Conservation (phyloP, 2,797 vertebrate species). For the Picus viridis region DNA sequence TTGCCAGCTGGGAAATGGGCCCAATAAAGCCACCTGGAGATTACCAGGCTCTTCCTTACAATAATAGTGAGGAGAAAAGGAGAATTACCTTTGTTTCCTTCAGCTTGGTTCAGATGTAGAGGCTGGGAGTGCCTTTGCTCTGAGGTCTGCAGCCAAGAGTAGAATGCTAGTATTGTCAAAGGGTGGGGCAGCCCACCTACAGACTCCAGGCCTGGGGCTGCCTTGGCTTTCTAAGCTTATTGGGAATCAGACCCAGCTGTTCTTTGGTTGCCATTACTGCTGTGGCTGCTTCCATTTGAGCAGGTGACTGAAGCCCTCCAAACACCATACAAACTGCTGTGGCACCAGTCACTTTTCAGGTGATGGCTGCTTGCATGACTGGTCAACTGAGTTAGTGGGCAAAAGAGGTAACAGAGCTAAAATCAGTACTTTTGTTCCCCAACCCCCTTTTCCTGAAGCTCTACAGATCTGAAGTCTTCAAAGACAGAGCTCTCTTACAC, state of each 20-base stretch:
- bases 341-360: background rate
- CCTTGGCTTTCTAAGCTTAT: background rate
- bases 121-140: conserved; percentile 24
- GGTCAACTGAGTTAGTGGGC: accelerated
- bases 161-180: conserved; percentile 41
- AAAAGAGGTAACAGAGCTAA: background rate
- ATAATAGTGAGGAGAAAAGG: background rate
- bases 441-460: background rate
- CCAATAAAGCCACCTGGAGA: conserved; percentile 34
- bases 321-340: accelerated
- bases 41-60: background rate
- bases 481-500: background rate
- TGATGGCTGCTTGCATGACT: background rate
- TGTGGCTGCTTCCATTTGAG: accelerated
- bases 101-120: background rate
- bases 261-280: accelerated
- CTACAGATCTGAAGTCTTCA: background rate
- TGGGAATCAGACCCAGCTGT: background rate
- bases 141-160: conserved; percentile 35
- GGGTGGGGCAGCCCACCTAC: conserved; percentile 67
- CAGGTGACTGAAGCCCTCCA: background rate
- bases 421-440: background rate
- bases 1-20: conserved; percentile 5
- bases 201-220: conserved; percentile 27
- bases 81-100: background rate